Conservation (phyloP, 2,113 vertebrate genomes). For the Semicossyphus pulcher region DNA sequence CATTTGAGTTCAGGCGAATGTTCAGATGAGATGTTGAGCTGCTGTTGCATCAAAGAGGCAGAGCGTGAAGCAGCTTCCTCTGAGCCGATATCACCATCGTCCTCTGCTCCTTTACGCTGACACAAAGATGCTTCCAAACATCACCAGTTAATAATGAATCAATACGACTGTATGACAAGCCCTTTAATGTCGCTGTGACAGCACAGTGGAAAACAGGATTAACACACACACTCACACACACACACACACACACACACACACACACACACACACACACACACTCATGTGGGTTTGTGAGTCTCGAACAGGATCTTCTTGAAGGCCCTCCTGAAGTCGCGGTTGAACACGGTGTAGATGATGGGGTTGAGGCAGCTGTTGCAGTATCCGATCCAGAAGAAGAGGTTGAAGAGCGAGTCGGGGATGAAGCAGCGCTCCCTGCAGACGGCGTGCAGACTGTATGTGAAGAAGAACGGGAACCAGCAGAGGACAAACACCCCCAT, state of each 20-base stretch:
- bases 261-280: slow-evolving; percentile 1
- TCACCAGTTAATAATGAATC: slow-evolving; percentile 55
- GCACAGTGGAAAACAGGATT: slow-evolving; percentile 63
- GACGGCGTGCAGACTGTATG: slow-evolving; percentile 88
- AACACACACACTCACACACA: slow-evolving; percentile 1
- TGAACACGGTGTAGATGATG: slow-evolving; percentile 85
- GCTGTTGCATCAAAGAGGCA: slow-evolving; percentile 13
- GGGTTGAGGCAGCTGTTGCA: slow-evolving; percentile 85
- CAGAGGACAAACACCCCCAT: slow-evolving; percentile 90
- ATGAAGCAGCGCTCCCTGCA: slow-evolving; percentile 84
- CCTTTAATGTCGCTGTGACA: slow-evolving; percentile 74
- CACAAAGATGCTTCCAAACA: too few relatives aligned
- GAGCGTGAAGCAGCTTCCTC: background rate
- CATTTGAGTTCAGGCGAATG: slow-evolving; percentile 30
- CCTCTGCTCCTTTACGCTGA: too few relatives aligned
- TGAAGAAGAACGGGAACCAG: slow-evolving; percentile 94
- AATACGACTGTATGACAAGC: slow-evolving; percentile 60
- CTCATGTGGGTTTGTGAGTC: slow-evolving; percentile 61
- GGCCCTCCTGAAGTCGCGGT: slow-evolving; percentile 88
- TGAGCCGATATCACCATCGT: too few relatives aligned
- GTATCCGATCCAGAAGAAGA: slow-evolving; percentile 92
- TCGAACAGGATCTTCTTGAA: slow-evolving; percentile 85
- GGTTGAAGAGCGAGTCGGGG: slow-evolving; percentile 89
- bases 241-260: background rate
- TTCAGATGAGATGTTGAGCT: slow-evolving; percentile 10